Base-by-base conservation (phyloP, 2,113 vertebrate species). In the Meleagris gallopavo region DNA sequence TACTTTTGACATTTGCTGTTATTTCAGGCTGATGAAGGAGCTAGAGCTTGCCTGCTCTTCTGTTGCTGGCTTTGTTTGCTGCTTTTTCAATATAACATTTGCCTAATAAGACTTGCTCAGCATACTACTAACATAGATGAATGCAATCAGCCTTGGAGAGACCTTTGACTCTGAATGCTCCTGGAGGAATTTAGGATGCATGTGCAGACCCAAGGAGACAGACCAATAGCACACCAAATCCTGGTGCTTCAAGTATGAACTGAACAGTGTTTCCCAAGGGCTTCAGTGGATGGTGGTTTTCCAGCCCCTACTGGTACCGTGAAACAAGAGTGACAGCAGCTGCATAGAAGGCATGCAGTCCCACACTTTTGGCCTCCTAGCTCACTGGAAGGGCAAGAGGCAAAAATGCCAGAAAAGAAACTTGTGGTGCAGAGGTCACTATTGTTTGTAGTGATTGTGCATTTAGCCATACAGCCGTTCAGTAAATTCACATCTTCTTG, bases 81-180 rank as follows among this genome's bases (percentile, higher is more conserved):
- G 54, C 22, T 80, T 80, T 62, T 74, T 17, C 9, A 58, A 2
- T 3, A 38, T 4, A 50, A 5, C 3, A 19, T 57, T 73, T 69
- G 6, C 13, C 6, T 29, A 32, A 13, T 30, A 57, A 34, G 4
- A 2, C 1, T 38, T 64, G 25, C 16, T 46, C 32, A 48, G n/a
- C 18, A 32, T 1, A 2, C 12, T 22, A 25, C 34, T 5, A 15
- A 11, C 27, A 18, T 20, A 45, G 11, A 34, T 24, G 11, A 55
- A 32, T 0, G 2, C 13, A 43, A 3, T 48, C 22, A 43, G 8
- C 12, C 20, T 34, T 14, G 5, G 55, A 77, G 34, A 70, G 2
- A 3, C 2, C 17, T 36, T 67, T 66, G 22, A 6, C 36, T 62
- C 0, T 0, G 1, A 4, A 9, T 40, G 25, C 5, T 41, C 10